Evolutionary conservation across 2,888 invertebrate species (phyloP).

Genomic region (Flexamia atlantica): DNA sequence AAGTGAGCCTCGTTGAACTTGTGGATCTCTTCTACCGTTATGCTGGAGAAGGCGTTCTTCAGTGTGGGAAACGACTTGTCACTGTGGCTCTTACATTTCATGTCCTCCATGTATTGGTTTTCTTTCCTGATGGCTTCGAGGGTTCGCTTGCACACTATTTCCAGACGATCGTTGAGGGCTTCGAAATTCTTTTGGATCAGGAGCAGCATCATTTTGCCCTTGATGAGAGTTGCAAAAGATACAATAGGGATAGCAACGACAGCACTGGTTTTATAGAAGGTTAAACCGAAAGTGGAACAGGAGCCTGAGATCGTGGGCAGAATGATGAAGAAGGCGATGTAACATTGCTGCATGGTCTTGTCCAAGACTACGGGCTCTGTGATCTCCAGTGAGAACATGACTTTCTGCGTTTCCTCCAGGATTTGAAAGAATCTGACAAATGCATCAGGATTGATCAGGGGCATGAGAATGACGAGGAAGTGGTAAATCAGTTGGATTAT

Average conservation of each 20-base stretch:
- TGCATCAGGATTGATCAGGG: neutral
- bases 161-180: slow-evolving; percentile 21
- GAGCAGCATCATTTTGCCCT: slow-evolving; percentile 39
- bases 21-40: slow-evolving; percentile 29
- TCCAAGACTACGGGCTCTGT: slow-evolving; percentile 8
- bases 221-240: slow-evolving; percentile 12
- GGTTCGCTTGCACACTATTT: slow-evolving; percentile 8
- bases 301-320: neutral
- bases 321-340: neutral
- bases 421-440: slow-evolving; percentile 38
- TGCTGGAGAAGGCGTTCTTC: neutral
- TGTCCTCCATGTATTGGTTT: neutral
- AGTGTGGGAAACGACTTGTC: slow-evolving; percentile 22
- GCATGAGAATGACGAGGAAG: slow-evolving; percentile 11
- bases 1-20: slow-evolving; percentile 47
- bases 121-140: neutral
- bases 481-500: neutral
- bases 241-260: neutral
- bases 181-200: slow-evolving; percentile 41
- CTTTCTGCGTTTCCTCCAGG: slow-evolving; percentile 36
- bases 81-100: neutral
- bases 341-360: slow-evolving; percentile 8
- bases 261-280: neutral
- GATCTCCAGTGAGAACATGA: slow-evolving; percentile 28
- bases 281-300: neutral